phyloP scores from a whole-genome alignment of 1,140 invertebrate genomes.

The Drosophila ficusphila region DNA sequence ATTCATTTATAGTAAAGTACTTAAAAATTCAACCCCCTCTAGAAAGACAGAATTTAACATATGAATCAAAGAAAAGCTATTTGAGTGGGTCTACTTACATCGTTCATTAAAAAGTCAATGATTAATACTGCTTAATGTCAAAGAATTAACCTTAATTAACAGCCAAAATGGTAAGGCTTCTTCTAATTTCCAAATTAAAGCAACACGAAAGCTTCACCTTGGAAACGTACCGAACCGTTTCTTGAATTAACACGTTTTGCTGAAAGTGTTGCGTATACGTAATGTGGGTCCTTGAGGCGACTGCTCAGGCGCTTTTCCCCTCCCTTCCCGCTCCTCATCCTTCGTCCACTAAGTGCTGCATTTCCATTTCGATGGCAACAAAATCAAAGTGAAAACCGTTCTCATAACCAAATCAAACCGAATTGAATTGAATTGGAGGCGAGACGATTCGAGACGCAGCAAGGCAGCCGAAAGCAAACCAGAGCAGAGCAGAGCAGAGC shows the following conservation, averaged over 20 bases:
- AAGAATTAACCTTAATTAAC: too few species aligned
- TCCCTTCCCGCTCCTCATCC: not conserved
- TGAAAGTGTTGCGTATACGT: slow-evolving; percentile 5
- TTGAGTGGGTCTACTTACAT: too few species aligned
- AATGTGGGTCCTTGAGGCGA: not conserved
- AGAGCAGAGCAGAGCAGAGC: too few species aligned
- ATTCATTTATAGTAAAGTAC: too few species aligned
- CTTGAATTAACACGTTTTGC: not conserved
- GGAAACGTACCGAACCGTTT: not conserved
- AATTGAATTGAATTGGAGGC: slow-evolving; percentile 1
- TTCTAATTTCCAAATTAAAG: not conserved
- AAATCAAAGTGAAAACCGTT: slow-evolving; percentile 45
- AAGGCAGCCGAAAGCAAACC: too few species aligned
- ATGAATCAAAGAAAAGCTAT: too few species aligned
- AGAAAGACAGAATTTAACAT: too few species aligned
- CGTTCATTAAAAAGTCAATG: too few species aligned
- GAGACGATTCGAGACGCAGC: not conserved
- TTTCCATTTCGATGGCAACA: slow-evolving; percentile 32
- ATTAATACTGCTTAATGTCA: too few species aligned
- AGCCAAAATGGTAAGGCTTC: too few species aligned
- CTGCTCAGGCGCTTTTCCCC: not conserved
- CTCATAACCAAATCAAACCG: slow-evolving; percentile 34
- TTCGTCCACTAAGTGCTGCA: not conserved
- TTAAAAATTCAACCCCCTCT: too few species aligned
- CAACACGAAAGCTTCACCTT: not conserved